These are phyloP conservation scores for Catostylus mosaicus DNA, from an alignment of 30 jellyfish, hydroid and myxozoan genomes.

Conservation along the genomic window DNA sequence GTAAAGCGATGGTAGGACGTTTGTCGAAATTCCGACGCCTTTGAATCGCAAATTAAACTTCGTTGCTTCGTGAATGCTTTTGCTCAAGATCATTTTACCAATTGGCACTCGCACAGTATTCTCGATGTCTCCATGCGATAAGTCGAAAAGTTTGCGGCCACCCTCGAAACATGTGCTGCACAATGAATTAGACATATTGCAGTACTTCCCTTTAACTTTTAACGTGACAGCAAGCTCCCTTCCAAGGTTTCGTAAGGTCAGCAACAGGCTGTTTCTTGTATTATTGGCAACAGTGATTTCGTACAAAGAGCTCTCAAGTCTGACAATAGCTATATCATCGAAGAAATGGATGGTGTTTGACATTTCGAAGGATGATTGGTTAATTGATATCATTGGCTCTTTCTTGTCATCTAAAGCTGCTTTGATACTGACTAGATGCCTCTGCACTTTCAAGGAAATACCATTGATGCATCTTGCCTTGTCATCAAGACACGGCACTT, in stretches of 20 bases:
- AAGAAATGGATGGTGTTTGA: background rate
- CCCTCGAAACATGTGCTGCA: conserved; percentile 64
- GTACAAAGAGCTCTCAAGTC: conserved; percentile 42
- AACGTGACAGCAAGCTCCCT: conserved; percentile 36
- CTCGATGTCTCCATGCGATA: conserved; percentile 51
- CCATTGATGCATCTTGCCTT: conserved; percentile 52
- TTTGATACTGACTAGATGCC: background rate
- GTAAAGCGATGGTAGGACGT: conserved; percentile 38
- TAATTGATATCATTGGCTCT: conserved; percentile 3
- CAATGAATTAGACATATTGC: conserved; percentile 44
- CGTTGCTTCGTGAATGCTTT: conserved; percentile 34
- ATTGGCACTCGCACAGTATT: conserved; percentile 32
- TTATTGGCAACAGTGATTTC: conserved; percentile 28
- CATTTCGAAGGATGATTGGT: background rate
- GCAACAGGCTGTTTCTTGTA: conserved; percentile 29
- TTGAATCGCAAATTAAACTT: conserved; percentile 26
- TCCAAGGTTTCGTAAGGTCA: conserved; percentile 40
- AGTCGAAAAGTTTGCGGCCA: conserved; percentile 33
- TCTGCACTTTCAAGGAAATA: conserved; percentile 22
- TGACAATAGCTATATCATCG: conserved; percentile 3
- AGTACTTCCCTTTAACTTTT: conserved; percentile 34
- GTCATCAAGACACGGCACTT: conserved; percentile 58
- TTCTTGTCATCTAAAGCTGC: conserved; percentile 36
- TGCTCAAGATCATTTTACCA: conserved; percentile 8
- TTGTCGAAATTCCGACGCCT: conserved; percentile 69